Evolutionary conservation across 53 echinoderm and acorn worm genomes (phyloP), one percentile per base, ranked within the genome.

Genomic region (Zoroaster sp.): DNA sequence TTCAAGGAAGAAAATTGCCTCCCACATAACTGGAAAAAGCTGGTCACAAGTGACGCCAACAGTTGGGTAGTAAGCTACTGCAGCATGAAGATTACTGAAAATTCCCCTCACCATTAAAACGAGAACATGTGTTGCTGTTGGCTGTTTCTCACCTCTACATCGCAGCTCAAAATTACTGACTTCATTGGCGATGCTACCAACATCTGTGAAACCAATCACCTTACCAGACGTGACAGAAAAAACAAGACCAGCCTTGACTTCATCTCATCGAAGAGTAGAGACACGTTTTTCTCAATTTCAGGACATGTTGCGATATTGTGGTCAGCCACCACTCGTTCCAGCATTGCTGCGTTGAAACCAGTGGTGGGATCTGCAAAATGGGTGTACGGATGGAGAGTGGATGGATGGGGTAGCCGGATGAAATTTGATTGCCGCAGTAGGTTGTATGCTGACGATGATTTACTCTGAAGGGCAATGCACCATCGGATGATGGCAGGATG

Each of bases 71-170:
- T 79, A 91, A 3, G 70, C 80, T 2, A 91, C 52, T 35, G 87
- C 69, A 39, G 78, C 43, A 77, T 72, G 79, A 52, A 91, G 70
- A 11, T 68, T 46, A n/a, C 66, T 67, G 59, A 77, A 87, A 12
- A 87, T 78, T 2, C 80, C 91, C 41, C 91, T 15, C 3, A 78
- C 78, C 87, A 87, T 87, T 15, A 91, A 42, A 1, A 91, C 87
- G 4, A 87, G 31, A 3, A 91, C 72, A 72, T 91, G 87, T 54
- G 87, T 69, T 71, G 87, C 91, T 68, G 87, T 25, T 38, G 36
- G 31, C 31, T 45, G 40, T 13, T 67, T 47, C 8, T 82, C 82
- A 1, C 40, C 65, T 66, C 69, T 80, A 23, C 67, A 77, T 31
- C 44, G 32, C 38, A 66, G 67, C 68, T 88, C 88, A 40, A 88